Percentiles rank a stretch among this genome's conserved stretches.
Evolutionary conservation across 2,797 vertebrate species (phyloP).

Genomic region (Spinus pinus): DNA sequence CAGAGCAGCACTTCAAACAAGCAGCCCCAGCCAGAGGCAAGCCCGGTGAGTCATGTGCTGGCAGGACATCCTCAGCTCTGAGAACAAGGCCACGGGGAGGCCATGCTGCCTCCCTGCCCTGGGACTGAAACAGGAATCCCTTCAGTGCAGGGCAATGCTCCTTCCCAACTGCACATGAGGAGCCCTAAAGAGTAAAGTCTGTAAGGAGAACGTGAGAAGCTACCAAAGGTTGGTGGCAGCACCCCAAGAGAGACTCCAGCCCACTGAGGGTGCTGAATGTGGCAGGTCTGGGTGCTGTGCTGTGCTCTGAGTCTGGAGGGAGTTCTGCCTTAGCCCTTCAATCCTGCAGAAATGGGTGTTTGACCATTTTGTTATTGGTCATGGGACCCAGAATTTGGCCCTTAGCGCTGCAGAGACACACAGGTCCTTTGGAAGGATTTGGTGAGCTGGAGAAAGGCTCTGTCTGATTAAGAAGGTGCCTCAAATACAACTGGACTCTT

Average conservation of each 20-base stretch:
- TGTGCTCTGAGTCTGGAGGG: neutral
- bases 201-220: neutral
- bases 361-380: neutral
- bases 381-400: too few relatives aligned
- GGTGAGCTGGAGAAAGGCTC: neutral
- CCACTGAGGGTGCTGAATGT: neutral
- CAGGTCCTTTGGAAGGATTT: neutral
- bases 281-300: neutral
- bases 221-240: neutral
- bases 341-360: neutral
- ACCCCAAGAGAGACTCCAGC: neutral
- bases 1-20: neutral
- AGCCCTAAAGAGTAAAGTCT: neutral
- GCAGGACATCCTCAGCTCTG: neutral
- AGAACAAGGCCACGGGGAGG: neutral
- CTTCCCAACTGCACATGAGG: neutral
- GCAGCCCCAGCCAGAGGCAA: neutral
- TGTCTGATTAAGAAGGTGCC: neutral
- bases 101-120: neutral
- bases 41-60: neutral
- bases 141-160: rapidly evolving
- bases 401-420: neutral
- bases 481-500: rapidly evolving
- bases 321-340: neutral
- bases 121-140: neutral